Evolutionary conservation across 2,797 vertebrate species (phyloP).

Genomic region (Dryobates pubescens): DNA sequence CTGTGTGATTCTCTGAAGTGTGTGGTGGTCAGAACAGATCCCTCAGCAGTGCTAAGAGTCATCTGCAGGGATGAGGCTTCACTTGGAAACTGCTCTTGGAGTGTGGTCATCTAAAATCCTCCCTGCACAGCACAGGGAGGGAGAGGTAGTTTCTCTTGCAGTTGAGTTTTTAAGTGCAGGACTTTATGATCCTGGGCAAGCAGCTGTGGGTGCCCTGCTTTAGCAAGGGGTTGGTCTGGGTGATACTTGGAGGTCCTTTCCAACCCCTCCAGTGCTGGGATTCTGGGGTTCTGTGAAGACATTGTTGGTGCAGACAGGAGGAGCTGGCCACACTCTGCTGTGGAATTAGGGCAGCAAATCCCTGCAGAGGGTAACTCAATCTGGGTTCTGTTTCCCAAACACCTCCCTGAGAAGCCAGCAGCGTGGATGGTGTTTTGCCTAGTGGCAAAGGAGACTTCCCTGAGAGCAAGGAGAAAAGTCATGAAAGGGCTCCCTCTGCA

Average conservation of each 20-base stretch:
- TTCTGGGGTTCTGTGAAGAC: not conserved
- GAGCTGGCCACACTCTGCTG: not conserved
- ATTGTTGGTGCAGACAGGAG: not conserved
- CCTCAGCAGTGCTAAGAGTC: rapidly evolving
- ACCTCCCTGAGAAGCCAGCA: conserved; percentile 31
- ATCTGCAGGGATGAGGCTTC: not conserved
- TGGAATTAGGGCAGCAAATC: not conserved
- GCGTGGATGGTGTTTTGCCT: not conserved
- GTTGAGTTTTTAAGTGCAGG: not conserved
- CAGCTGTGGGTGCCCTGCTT: no score
- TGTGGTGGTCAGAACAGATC: not conserved
- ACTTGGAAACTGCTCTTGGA: not conserved
- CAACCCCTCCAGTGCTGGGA: no score
- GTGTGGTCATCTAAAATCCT: rapidly evolving
- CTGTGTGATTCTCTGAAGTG: not conserved
- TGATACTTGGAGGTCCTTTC: no score
- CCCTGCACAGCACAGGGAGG: rapidly evolving
- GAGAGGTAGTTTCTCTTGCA: not conserved
- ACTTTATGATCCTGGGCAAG: not conserved
- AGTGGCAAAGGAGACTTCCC: not conserved
- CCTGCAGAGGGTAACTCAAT: not conserved
- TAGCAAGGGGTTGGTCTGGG: no score
- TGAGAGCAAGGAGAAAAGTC: not conserved
- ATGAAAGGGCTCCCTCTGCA: not conserved
- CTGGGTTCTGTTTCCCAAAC: not conserved